Base-by-base conservation (phyloP, 2,797 vertebrate species). In the Delichon dasypus region DNA sequence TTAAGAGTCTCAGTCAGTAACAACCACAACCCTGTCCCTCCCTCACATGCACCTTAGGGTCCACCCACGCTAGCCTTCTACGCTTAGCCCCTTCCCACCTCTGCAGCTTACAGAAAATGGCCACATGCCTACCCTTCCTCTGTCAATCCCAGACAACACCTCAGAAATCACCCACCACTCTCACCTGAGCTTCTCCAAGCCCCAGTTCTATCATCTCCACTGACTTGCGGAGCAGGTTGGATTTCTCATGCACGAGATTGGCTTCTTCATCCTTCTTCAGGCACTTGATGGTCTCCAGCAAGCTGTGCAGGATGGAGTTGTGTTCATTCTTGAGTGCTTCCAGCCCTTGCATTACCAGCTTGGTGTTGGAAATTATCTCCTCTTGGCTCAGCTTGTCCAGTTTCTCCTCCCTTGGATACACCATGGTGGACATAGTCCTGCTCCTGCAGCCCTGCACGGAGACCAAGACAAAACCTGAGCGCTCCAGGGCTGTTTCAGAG, bases 161-260 rank as follows among this genome's bases (percentile, higher is more conserved):
- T 26, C 40, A 13, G 15, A 26, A 34, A 53, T 64, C 25, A 36
- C 68, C 82, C 32, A 38, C 11, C 53, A 25, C 88, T 66, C 97
- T 97, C 88, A 99, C 99, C 99, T 99, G 99, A 67, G 99, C 99
- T 96, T 99, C 99, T 72, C 99, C 99, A 19, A 99, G 98, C 7
- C 99, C 99, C 88, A 99, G 98, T 86, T 99, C 99, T 17, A 99
- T 99, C 99, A 99, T 99, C 96, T 99, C 99, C 98, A 99, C 99
- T 2, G 99, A 99, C 65, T 99, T 99, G 94, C 99, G 98, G 62
- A 99, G 98, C 79, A 99, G 97, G 95, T 98, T 99, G 93, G 99
- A 99, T 97, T 99, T 99, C 98, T 99, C 99, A 2, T 99, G 99
- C 65, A 99, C 99, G 7, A 99, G 97, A 92, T 99, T 99, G 96